These are phyloP conservation scores for Cataglyphis livida DNA, from an alignment of 2,888 invertebrate genomes.

Conservation along the genomic window DNA sequence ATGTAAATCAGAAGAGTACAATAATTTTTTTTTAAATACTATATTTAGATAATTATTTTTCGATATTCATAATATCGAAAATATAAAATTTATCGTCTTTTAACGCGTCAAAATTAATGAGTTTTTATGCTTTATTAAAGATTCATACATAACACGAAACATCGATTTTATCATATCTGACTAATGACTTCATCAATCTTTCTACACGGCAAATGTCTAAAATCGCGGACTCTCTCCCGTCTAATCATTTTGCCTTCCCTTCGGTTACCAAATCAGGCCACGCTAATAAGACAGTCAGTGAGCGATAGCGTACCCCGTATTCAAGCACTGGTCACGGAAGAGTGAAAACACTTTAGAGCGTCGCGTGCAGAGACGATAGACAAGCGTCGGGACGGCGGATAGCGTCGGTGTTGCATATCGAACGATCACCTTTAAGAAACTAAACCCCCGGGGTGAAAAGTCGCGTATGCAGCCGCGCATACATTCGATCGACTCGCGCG, in stretches of 20 bases:
- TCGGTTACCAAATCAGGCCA: slow-evolving; percentile 25
- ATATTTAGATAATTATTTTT: neutral
- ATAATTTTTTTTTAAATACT: neutral
- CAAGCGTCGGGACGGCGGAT: slow-evolving; percentile 1
- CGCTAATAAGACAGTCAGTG: slow-evolving; percentile 44
- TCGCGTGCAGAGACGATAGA: slow-evolving; percentile 35
- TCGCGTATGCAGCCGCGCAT: slow-evolving; percentile 49
- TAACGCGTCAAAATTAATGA: neutral
- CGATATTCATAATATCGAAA: neutral
- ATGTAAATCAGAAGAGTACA: neutral
- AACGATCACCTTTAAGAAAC: slow-evolving; percentile 59
- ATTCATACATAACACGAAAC: neutral
- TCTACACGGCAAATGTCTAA: slow-evolving; percentile 20
- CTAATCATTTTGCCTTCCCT: slow-evolving; percentile 14
- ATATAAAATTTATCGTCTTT: neutral
- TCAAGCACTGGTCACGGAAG: slow-evolving; percentile 29
- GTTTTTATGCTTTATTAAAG: neutral
- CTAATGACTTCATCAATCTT: slow-evolving; percentile 45
- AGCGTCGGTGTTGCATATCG: slow-evolving; percentile 25
- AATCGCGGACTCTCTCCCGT: neutral
- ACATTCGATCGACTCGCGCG: slow-evolving; percentile 54
- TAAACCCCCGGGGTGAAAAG: slow-evolving; percentile 58
- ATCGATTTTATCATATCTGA: slow-evolving; percentile 14
- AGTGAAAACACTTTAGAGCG: slow-evolving; percentile 23
- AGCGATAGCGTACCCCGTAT: slow-evolving; percentile 33